These are phyloP conservation scores for Rhagologus leucostigma DNA, from an alignment of 2,113 vertebrate species.

Conservation along the genomic window DNA sequence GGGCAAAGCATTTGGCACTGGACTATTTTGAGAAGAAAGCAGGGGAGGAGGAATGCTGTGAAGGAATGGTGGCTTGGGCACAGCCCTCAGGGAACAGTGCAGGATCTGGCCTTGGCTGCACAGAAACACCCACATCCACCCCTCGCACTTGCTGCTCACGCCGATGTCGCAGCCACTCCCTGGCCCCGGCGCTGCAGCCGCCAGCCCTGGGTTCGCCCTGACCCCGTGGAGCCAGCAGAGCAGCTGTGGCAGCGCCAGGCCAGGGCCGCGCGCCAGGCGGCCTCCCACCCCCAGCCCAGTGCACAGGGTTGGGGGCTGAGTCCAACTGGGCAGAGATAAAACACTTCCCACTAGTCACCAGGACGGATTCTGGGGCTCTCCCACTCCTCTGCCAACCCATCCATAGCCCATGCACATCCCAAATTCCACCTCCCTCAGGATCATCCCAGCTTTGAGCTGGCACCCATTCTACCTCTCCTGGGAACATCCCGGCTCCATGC, in stretches of 20 bases:
- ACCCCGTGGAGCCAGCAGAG: accelerated
- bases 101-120: not conserved
- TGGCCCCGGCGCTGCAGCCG: accelerated
- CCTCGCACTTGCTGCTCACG: accelerated
- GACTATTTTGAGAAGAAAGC: not conserved
- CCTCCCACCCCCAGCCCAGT: not conserved
- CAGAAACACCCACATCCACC: not conserved
- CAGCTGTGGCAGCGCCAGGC: not conserved
- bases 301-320: not conserved
- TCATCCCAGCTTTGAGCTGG: accelerated
- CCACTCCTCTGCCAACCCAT: not conserved
- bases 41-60: not conserved
- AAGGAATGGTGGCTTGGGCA: not conserved
- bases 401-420: not conserved
- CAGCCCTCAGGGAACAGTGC: accelerated
- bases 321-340: not conserved
- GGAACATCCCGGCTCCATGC: not conserved
- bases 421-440: not conserved
- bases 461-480: not conserved
- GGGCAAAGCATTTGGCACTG: not conserved
- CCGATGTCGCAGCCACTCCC: not conserved
- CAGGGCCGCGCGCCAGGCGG: not conserved
- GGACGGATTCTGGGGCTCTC: not conserved
- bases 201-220: not conserved
- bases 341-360: not conserved